phyloP scores from a whole-genome alignment of 2,888 invertebrate genomes.

The Ochlodes sylvanus region DNA sequence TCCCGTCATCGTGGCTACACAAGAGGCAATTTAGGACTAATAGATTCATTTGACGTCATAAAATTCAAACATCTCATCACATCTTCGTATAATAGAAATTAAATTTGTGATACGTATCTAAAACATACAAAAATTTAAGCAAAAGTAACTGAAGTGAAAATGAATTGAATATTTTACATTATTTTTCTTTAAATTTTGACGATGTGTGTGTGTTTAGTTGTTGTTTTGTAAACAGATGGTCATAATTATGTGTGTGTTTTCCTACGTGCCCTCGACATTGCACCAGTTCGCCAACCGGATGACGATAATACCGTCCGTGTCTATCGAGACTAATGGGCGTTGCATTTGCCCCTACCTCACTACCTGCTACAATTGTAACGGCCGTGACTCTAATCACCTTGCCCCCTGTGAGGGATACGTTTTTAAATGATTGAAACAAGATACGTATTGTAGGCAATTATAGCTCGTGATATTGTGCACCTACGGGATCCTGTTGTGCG shows the following conservation, averaged over 20 bases:
- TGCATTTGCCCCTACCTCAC: slow-evolving; percentile 73
- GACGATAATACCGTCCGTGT: slow-evolving; percentile 65
- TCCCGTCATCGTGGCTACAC: slow-evolving; percentile 9
- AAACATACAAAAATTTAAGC: too few species aligned
- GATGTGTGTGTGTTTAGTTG: too few species aligned
- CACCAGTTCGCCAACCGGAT: slow-evolving; percentile 63
- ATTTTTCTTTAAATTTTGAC: too few species aligned
- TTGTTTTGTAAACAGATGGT: neutral
- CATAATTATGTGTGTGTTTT: neutral
- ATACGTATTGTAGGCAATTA: slow-evolving; percentile 36
- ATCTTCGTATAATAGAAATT: too few species aligned
- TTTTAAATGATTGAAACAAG: slow-evolving; percentile 36
- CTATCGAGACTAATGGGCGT: slow-evolving; percentile 60
- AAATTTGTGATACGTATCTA: too few species aligned
- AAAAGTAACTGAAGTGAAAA: too few species aligned
- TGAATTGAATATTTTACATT: too few species aligned
- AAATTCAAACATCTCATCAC: too few species aligned
- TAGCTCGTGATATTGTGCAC: slow-evolving; percentile 35
- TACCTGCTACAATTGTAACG: slow-evolving; percentile 65
- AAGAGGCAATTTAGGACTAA: neutral
- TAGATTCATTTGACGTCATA: neutral
- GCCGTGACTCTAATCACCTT: slow-evolving; percentile 77
- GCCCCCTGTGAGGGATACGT: slow-evolving; percentile 52
- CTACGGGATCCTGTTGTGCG: slow-evolving; percentile 28
- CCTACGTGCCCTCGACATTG: slow-evolving; percentile 70